Evolutionary conservation across 2,113 vertebrate species (phyloP).

Genomic region (Microcebus ravelobensis): DNA sequence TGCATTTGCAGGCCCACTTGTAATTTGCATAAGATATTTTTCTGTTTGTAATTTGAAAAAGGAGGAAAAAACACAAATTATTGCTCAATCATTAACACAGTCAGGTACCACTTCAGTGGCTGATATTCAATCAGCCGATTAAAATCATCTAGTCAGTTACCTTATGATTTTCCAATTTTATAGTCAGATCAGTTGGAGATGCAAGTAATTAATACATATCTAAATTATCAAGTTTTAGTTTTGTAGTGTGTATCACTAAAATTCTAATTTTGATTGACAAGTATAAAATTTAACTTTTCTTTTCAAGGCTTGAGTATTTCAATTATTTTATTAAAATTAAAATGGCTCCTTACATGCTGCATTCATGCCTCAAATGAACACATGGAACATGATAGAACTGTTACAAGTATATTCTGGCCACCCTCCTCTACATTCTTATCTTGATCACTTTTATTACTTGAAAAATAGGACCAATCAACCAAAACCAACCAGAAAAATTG

Average conservation of each 20-base stretch:
- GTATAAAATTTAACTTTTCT: constrained; percentile 50
- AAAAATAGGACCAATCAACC: neutral
- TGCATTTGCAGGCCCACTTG: constrained; percentile 18
- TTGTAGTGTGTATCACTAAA: neutral
- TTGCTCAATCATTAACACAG: constrained; percentile 73
- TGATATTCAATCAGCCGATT: constrained; percentile 65
- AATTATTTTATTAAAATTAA: constrained; percentile 12
- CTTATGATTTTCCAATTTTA: constrained; percentile 76
- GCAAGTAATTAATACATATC: constrained; percentile 68
- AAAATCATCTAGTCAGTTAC: constrained; percentile 69
- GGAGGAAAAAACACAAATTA: constrained; percentile 43
- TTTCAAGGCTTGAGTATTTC: neutral
- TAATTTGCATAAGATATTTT: constrained; percentile 54
- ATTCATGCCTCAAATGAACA: neutral
- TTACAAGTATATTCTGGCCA: neutral
- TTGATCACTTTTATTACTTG: neutral
- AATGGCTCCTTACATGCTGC: neutral
- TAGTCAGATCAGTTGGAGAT: constrained; percentile 66
- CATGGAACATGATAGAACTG: neutral
- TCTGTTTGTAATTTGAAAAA: constrained; percentile 67
- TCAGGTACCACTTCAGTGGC: constrained; percentile 62
- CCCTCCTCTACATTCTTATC: neutral
- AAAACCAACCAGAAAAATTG: neutral
- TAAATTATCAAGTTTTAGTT: constrained; percentile 64
- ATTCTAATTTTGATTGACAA: constrained; percentile 64